Base-by-base conservation (phyloP, 2,797 vertebrate species). In the Pogonophryne albipinna region DNA sequence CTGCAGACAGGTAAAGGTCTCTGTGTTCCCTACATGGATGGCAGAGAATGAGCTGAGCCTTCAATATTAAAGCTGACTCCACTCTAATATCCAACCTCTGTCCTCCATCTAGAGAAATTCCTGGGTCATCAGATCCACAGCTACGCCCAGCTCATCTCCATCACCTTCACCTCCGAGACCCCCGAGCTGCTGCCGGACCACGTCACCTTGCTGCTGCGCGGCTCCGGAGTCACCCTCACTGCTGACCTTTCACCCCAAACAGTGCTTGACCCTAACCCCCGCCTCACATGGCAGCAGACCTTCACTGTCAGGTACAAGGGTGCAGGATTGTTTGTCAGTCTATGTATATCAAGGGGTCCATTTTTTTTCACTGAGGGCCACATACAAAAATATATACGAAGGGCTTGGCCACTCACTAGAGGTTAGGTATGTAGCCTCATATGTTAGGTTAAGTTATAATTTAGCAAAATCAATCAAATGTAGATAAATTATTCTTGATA, bases 121-220 rank as follows among this genome's bases (percentile, higher is more conserved):
- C 94, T 97, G 84, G 95, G 95, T 80, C 91, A 94, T 78, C 96
- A 95, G 79, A 85, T 74, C 74, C 79, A 95, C 91, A 98, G 97
- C 92, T 98, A 98, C 0, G 94, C 96, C 60, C 97, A 96, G 91
- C 84, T 89, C 76, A 94, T 98, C 79, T 93, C 91, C 13, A 75
- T 97, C 91, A 91, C 91, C 76, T 95, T 98, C 91, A 79, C 76
- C 58, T 93, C 82, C 0, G 95, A 95, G 78, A 87, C 80, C 10
- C 57, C 63, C 0, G 90, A 80, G 38, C 90, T 91, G 23, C 80
- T 95, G 41, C 92, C 86, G 0, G 45, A 76, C 31, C 74, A 11
- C 0, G 56, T 96, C 79, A 87, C 89, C 38, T 84, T 98, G 86
- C 62, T 95, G 76, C 92, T 99, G 71, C 93, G 96, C 79, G 96